A percentile compares a stretch with the other conserved stretches of the same genome.
phyloP scores from a whole-genome alignment of 1,140 invertebrate genomes.

The Delia radicum region DNA sequence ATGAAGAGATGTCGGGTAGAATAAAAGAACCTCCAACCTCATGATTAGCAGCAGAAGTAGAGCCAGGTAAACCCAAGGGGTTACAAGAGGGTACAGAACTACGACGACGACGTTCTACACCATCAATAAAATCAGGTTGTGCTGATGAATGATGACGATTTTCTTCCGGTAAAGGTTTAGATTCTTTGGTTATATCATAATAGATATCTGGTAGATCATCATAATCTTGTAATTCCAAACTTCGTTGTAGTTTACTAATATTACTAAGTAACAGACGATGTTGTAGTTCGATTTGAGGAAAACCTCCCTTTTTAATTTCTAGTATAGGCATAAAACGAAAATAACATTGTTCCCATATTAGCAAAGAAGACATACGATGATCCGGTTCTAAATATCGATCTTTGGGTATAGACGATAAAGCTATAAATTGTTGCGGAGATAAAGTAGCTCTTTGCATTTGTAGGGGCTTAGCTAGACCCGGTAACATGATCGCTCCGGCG shows the following conservation, averaged over 20 bases:
- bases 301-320: conserved; percentile 77
- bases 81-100: conserved; percentile 24
- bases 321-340: conserved; percentile 82
- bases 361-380: conserved; percentile 62
- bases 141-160: not conserved
- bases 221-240: conserved; percentile 44
- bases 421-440: conserved; percentile 50
- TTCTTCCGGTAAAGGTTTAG: not conserved
- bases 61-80: not conserved
- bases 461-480: conserved; percentile 32
- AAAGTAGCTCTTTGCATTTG: conserved; percentile 38
- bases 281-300: conserved; percentile 66
- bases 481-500: conserved; percentile 41
- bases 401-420: conserved; percentile 46
- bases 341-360: conserved; percentile 88
- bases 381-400: conserved; percentile 58
- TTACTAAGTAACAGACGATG: conserved; percentile 61
- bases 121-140: conserved; percentile 44
- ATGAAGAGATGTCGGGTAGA: conserved; percentile 56
- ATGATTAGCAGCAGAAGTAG: conserved; percentile 17
- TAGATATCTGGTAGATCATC: conserved; percentile 49
- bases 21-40: conserved; percentile 29
- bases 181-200: conserved; percentile 37
- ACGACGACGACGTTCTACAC: conserved; percentile 45
- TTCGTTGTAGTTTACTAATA: conserved; percentile 59